A percentile compares a stretch with the other conserved stretches of the same genome.
Evolutionary conservation across 2,797 vertebrate genomes (phyloP).

Genomic region (Phoeniculus purpureus): DNA sequence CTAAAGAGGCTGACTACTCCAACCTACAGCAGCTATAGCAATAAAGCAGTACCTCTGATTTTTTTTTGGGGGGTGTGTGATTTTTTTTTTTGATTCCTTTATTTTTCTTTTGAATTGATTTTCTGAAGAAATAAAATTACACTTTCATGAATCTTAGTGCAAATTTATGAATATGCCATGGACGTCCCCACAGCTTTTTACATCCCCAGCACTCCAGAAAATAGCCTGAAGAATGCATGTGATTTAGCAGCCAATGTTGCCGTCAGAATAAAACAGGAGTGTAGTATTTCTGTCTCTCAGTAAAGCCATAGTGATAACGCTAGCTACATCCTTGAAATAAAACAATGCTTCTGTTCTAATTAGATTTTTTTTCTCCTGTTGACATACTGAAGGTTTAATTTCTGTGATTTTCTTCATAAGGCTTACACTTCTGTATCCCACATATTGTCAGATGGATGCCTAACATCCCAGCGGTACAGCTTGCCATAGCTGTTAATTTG

Average conservation of each 20-base stretch:
- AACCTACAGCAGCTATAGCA: not conserved
- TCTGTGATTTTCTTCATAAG: not conserved
- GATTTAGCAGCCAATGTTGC: not conserved
- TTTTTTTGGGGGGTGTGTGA: fast-evolving
- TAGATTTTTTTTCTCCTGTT: not conserved
- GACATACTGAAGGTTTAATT: not conserved
- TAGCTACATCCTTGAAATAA: not conserved
- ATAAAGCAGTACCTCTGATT: not conserved
- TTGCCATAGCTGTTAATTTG: not conserved
- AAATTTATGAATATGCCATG: not conserved
- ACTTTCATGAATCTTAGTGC: not conserved
- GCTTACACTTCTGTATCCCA: not conserved
- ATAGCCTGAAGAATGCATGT: not conserved
- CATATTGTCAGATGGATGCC: not conserved
- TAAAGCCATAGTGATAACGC: not conserved
- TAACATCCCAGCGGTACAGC: not conserved
- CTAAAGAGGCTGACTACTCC: not conserved
- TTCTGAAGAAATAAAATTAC: not conserved
- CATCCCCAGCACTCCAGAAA: not conserved
- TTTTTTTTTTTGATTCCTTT: too few relatives aligned
- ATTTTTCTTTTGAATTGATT: not conserved
- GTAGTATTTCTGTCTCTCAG: not conserved
- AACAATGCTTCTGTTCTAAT: not conserved
- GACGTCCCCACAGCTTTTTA: not conserved
- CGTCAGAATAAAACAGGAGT: not conserved